Evolutionary conservation across 2,113 vertebrate genomes (phyloP), one percentile per base, ranked within the genome.

Genomic region (Actinemys pallida): DNA sequence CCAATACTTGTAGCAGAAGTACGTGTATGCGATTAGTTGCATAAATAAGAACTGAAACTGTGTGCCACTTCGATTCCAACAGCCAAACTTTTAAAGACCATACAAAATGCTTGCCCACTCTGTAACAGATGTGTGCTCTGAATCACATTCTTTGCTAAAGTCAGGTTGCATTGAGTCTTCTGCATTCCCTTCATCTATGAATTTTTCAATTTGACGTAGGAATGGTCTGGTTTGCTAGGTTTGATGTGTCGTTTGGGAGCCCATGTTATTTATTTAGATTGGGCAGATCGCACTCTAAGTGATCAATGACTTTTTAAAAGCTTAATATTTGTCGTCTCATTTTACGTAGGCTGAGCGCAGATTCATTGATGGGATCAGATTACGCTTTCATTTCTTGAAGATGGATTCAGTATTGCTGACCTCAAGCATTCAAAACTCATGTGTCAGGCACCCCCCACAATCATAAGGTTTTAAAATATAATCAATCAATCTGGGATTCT

Each of bases 191-290:
- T 9, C 45, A 29, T 42, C 49, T 12, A 45, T 16, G 62, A 35
- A 35, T 87, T 89, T 81, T 79, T 17, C 53, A 25, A n/a, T 0
- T 0, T 0, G 4, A 81, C 7, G 42, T 78, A 22, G 0, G 0
- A 87, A n/a, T 35, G 56, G 8, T 35, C 52, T 24, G 5, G 24
- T 57, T 25, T 57, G 56, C 10, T 25, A 10, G 56, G 24, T 27
- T 27, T 57, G 56, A 11, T 10, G 56, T 14, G 52, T 80, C 24
- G 62, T 47, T 72, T 49, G 35, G 0, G 16, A 88, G 90, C 49
- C 35, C 35, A 6, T 0, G 0, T 9, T 57, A 56, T 19, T 25
- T 57, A 25, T 57, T 25, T 57, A 57, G 24, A 10, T 57, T 10
- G 25, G 24, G 22, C 56, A 57, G 56, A 25, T 57, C 24, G 4